phyloP scores from a whole-genome alignment of 2,888 invertebrate genomes.

The Digitonthophagus gazella region DNA sequence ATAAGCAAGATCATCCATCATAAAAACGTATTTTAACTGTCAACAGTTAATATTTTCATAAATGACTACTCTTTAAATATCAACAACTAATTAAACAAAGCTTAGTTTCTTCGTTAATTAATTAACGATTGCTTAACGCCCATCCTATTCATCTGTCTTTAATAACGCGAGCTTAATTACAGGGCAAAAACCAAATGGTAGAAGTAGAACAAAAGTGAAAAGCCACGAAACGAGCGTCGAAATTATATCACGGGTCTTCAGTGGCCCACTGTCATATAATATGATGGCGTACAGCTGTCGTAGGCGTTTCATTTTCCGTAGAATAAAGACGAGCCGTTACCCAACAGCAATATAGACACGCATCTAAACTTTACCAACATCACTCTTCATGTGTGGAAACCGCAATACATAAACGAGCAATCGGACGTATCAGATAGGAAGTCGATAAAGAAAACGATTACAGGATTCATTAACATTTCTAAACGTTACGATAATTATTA shows the following conservation, averaged over 20 bases:
- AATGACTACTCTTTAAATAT: no score
- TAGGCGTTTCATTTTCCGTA: neutral
- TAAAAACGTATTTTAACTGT: no score
- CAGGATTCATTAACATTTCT: neutral
- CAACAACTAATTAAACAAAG: neutral
- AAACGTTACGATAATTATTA: neutral
- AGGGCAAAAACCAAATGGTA: neutral
- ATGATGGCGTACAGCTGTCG: neutral
- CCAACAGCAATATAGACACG: neutral
- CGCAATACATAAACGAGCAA: no score
- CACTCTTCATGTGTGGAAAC: no score
- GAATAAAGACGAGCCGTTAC: neutral
- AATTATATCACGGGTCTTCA: neutral
- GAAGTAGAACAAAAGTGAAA: neutral
- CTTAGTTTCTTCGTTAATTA: no score
- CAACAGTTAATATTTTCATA: no score
- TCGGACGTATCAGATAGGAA: no score
- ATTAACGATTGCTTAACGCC: neutral
- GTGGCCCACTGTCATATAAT: neutral
- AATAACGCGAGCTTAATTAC: neutral
- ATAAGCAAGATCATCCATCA: neutral
- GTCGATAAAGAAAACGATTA: neutral
- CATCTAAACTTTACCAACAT: no score
- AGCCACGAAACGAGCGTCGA: neutral
- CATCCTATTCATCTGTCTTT: neutral